Evolutionary conservation across 2,888 invertebrate species (phyloP).

Genomic region (Dendrolimus pini): DNA sequence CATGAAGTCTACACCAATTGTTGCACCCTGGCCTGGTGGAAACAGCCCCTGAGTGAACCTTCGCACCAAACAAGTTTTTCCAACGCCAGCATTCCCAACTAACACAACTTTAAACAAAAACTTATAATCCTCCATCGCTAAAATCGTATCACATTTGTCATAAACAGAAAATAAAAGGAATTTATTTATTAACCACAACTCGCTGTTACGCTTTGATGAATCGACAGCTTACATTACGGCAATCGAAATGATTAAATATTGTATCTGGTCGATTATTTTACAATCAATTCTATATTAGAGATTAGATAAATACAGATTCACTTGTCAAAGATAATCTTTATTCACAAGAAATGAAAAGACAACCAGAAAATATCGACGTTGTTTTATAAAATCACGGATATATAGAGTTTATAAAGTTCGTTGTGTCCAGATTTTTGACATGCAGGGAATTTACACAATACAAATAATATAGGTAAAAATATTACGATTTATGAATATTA

Average conservation of each 20-base stretch:
- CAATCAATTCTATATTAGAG: slow-evolving; percentile 47
- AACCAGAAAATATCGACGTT: slow-evolving; percentile 29
- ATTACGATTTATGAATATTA: too few relatives aligned
- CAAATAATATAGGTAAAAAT: too few relatives aligned
- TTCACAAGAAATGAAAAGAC: slow-evolving; percentile 30
- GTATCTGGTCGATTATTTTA: slow-evolving; percentile 41
- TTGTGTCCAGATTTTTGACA: too few relatives aligned
- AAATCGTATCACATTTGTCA: slow-evolving; percentile 52
- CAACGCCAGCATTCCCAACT: slow-evolving; percentile 98
- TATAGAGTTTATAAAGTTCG: too few relatives aligned
- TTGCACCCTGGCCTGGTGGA: slow-evolving; percentile 98
- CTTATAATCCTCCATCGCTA: slow-evolving; percentile 97
- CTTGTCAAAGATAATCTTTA: slow-evolving; percentile 19
- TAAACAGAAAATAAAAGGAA: slow-evolving; percentile 20
- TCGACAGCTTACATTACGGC: slow-evolving; percentile 43
- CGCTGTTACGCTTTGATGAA: slow-evolving; percentile 53
- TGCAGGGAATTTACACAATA: too few relatives aligned
- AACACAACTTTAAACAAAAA: slow-evolving; percentile 99
- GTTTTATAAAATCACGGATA: neutral
- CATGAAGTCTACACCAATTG: slow-evolving; percentile 99
- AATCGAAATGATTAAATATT: slow-evolving; percentile 25
- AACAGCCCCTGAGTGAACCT: slow-evolving; percentile 98
- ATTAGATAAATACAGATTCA: slow-evolving; percentile 37
- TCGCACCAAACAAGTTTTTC: slow-evolving; percentile 97
- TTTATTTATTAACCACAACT: slow-evolving; percentile 15